Conservation (phyloP, 2,113 vertebrate genomes). For the Passerina amoena region DNA sequence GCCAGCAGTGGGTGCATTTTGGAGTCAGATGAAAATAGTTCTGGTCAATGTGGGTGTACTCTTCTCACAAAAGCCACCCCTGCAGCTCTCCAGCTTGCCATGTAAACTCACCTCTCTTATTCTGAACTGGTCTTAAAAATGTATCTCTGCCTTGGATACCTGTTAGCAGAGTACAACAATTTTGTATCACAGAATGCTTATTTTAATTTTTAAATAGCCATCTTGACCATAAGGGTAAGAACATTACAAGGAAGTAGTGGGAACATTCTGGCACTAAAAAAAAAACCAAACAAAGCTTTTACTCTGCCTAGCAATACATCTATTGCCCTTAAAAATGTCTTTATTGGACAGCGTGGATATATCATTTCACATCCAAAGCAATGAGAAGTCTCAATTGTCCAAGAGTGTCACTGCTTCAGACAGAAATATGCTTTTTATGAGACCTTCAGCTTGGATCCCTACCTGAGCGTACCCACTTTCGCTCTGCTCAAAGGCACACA, state of each 20-base stretch:
- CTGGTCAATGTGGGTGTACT: background rate
- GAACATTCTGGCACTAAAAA: background rate
- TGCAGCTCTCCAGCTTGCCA: background rate
- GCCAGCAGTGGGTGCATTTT: background rate
- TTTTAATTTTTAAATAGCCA: background rate
- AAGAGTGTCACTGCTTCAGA: background rate
- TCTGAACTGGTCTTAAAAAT: background rate
- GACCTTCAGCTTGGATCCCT: background rate
- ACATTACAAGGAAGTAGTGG: background rate
- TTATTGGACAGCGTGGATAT: background rate
- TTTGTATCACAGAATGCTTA: background rate
- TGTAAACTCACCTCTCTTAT: background rate
- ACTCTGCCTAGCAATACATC: background rate
- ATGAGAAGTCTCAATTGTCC: background rate
- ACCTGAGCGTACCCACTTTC: background rate
- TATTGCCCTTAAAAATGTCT: background rate
- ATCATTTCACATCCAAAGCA: background rate
- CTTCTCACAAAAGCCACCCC: background rate
- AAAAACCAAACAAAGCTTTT: background rate
- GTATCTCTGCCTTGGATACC: background rate
- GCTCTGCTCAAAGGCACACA: background rate
- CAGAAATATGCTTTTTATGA: background rate
- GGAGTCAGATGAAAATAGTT: background rate
- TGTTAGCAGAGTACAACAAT: background rate
- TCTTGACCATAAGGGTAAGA: background rate